phyloP scores from a whole-genome alignment of 2,797 vertebrate species.

The Clarias fuscus region DNA sequence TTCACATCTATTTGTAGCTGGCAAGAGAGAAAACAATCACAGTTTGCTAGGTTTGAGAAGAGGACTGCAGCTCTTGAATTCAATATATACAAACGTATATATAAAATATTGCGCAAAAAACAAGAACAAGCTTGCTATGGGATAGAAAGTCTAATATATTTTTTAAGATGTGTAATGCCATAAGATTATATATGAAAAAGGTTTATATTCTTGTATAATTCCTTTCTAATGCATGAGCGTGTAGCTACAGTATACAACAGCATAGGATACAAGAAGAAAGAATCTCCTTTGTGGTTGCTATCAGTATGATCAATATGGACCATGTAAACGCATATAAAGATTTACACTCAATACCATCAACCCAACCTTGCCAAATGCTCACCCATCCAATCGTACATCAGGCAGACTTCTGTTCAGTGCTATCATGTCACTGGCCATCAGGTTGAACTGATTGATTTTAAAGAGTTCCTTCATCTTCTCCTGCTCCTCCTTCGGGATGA shows the following conservation, averaged over 20 bases:
- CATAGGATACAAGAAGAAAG: neutral
- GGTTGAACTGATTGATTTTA: conserved; percentile 99
- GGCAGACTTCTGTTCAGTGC: conserved; percentile 94
- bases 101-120: neutral
- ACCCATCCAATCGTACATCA: conserved; percentile 95
- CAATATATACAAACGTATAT: too few relatives aligned
- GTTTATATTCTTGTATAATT: neutral
- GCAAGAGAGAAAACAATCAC: conserved; percentile 15
- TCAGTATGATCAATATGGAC: neutral
- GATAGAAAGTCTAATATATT: neutral
- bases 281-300: neutral
- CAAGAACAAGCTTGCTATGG: neutral
- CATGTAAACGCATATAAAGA: conserved; percentile 10
- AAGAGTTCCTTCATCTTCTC: conserved; percentile 99
- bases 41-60: neutral
- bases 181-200: neutral
- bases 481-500: conserved; percentile 90
- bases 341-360: neutral
- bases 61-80: neutral
- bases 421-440: conserved; percentile 98
- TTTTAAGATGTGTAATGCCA: neutral
- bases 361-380: conserved; percentile 56
- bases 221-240: neutral
- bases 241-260: neutral
- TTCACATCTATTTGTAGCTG: conserved; percentile 28